These are phyloP conservation scores for Sebastes itinus DNA, from an alignment of 2,797 vertebrate species.

Conservation along the genomic window DNA sequence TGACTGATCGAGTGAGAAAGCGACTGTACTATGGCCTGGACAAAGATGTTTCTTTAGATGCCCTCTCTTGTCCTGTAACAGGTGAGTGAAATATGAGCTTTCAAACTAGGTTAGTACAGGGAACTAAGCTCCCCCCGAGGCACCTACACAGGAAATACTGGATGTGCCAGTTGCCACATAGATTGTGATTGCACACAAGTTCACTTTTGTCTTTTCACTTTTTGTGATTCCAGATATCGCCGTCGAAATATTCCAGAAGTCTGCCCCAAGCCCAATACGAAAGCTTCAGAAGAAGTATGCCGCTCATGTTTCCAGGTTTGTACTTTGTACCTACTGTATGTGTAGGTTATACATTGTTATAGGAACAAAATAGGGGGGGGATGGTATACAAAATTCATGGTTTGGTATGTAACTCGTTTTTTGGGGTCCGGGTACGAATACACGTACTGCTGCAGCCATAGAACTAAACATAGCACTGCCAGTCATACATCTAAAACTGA, in stretches of 20 bases:
- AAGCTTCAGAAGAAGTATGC: slow-evolving; percentile 98
- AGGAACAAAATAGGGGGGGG: not conserved
- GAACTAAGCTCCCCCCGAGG: not conserved
- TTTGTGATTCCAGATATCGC: slow-evolving; percentile 88
- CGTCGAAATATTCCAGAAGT: slow-evolving; percentile 96
- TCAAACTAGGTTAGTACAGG: not conserved
- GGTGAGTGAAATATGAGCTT: slow-evolving; percentile 67
- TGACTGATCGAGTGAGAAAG: slow-evolving; percentile 91
- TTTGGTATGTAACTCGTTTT: not conserved
- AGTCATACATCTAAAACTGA: accelerated
- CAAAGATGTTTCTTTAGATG: slow-evolving; percentile 88
- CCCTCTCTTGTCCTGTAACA: slow-evolving; percentile 94
- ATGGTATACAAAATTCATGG: not conserved
- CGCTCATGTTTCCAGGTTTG: slow-evolving; percentile 93
- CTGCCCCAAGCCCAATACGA: slow-evolving; percentile 95
- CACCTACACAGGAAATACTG: not conserved
- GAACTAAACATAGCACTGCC: accelerated
- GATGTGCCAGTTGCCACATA: not conserved
- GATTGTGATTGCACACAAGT: not conserved
- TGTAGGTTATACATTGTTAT: not conserved
- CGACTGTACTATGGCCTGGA: slow-evolving; percentile 96
- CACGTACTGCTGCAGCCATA: too few species aligned
- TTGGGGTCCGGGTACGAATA: not conserved
- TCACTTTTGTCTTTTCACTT: not conserved
- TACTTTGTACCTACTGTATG: not conserved